These are phyloP conservation scores for Leptobrachium ailaonicum DNA, from an alignment of 2,113 vertebrate species.

Conservation along the genomic window DNA sequence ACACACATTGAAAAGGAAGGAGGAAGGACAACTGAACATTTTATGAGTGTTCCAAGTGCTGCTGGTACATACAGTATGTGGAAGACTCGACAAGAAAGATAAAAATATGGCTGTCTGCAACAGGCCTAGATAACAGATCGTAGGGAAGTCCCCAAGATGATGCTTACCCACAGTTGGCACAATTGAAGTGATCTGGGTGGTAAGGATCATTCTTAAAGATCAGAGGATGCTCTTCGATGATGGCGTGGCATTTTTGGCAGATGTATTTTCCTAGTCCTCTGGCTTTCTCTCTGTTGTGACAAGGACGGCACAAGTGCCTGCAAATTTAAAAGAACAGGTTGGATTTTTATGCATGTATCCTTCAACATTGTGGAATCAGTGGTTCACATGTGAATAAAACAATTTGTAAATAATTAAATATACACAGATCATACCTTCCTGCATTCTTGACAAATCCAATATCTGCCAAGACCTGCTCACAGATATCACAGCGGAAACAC, in stretches of 20 bases:
- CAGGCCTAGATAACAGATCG: no score
- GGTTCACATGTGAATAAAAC: no score
- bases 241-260: conserved; percentile 96
- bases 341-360: no score
- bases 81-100: no score
- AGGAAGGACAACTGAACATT: no score
- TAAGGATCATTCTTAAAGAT: conserved; percentile 97
- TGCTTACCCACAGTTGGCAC: conserved; percentile 92
- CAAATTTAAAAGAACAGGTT: neutral
- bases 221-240: conserved; percentile 92
- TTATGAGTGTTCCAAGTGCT: no score
- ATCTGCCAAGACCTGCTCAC: conserved; percentile 86
- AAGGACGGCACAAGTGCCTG: conserved; percentile 94
- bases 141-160: no score
- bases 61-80: no score
- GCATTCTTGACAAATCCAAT: conserved; percentile 98
- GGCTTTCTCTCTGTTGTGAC: conserved; percentile 94
- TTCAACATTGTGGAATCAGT: no score
- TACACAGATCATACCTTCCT: conserved; percentile 76
- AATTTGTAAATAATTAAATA: neutral
- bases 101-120: no score
- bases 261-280: conserved; percentile 94
- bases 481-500: conserved; percentile 95
- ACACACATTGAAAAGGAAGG: no score
- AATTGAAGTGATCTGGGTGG: conserved; percentile 98